phyloP scores from a whole-genome alignment of 2,888 invertebrate species.

The Mythimna loreyi region DNA sequence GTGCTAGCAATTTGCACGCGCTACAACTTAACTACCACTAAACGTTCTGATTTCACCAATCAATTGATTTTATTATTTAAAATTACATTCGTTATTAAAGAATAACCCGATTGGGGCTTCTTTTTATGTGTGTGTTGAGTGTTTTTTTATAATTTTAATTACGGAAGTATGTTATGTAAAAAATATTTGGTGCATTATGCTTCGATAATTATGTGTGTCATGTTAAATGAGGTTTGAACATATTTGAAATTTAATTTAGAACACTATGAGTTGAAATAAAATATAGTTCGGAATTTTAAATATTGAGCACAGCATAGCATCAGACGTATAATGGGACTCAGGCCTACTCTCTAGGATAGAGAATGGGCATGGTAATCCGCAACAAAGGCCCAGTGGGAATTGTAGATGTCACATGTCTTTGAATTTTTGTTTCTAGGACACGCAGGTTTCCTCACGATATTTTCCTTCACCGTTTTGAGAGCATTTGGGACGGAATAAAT shows the following conservation, averaged over 20 bases:
- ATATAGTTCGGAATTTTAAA: background rate
- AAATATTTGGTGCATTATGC: constrained; percentile 32
- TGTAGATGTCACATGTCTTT: no score
- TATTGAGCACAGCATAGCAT: no score
- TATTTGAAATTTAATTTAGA: constrained; percentile 9
- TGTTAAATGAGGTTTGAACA: constrained; percentile 35
- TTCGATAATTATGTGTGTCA: constrained; percentile 33
- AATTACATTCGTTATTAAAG: constrained; percentile 52
- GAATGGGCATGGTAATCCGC: no score
- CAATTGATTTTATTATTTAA: constrained; percentile 55
- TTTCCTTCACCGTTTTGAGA: no score
- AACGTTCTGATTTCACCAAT: constrained; percentile 53
- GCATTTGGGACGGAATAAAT: no score
- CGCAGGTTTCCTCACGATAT: no score
- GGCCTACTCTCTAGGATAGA: no score
- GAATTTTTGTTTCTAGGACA: no score
- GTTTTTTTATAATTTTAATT: constrained; percentile 41
- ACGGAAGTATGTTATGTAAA: constrained; percentile 37
- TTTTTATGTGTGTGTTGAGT: constrained; percentile 34
- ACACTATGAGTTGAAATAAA: background rate
- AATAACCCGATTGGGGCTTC: constrained; percentile 36
- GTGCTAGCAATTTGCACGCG: constrained; percentile 61
- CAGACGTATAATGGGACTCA: no score
- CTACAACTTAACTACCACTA: constrained; percentile 40
- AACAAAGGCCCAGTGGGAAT: no score